phyloP scores from a whole-genome alignment of 2,797 vertebrate species.

The Loriculus beryllinus region DNA sequence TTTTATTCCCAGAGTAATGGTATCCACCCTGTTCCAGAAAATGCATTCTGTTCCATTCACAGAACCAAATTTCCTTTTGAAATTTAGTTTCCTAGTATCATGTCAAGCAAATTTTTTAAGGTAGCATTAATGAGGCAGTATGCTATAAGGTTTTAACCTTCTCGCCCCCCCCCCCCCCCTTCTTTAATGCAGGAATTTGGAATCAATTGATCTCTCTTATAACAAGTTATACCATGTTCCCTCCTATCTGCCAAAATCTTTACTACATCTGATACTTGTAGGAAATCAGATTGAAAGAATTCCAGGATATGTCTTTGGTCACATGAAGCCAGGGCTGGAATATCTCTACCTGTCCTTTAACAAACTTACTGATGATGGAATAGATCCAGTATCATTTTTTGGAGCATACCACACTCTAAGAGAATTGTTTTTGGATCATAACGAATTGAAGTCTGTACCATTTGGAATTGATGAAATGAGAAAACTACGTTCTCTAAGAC shows the following conservation, averaged over 20 bases:
- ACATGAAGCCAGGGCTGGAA: conserved; percentile 93
- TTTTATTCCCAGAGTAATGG: neutral
- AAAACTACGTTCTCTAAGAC: conserved; percentile 86
- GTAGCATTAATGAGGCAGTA: neutral
- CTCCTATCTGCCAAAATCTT: conserved; percentile 89
- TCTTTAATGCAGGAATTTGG: conserved; percentile 84
- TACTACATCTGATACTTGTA: conserved; percentile 89
- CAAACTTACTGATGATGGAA: conserved; percentile 84
- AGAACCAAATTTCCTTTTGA: neutral
- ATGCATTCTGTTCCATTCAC: neutral
- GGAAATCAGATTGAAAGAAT: conserved; percentile 95
- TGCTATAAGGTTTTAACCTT: neutral
- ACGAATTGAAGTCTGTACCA: conserved; percentile 85
- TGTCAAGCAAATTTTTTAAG: neutral
- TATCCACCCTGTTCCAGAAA: neutral
- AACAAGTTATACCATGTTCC: conserved; percentile 93
- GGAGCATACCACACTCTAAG: conserved; percentile 87
- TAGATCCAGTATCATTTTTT: conserved; percentile 90
- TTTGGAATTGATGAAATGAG: conserved; percentile 90
- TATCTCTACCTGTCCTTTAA: conserved; percentile 96
- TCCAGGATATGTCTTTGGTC: conserved; percentile 93
- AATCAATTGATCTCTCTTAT: conserved; percentile 93
- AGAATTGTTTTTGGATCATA: conserved; percentile 94
- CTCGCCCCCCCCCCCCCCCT: neutral
- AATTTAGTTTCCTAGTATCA: neutral